Evolutionary conservation across 1,140 invertebrate species (phyloP).

Genomic region (Ceratosolen fusciceps): DNA sequence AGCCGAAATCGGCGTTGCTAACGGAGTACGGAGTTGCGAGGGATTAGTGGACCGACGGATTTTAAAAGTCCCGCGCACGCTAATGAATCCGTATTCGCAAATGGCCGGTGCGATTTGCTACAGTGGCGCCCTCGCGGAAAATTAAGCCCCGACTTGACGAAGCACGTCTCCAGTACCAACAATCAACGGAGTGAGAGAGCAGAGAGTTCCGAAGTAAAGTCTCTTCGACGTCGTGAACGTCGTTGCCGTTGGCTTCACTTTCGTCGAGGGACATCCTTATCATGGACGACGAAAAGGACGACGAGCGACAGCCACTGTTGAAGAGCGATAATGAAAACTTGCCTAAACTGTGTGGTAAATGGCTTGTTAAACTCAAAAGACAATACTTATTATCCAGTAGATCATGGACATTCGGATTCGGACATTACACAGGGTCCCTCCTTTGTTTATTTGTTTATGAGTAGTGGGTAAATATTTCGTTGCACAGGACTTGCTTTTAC

Average conservation of each 20-base stretch:
- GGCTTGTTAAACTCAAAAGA: neutral
- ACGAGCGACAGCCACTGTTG: conserved; percentile 70
- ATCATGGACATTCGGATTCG: neutral
- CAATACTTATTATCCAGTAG: neutral
- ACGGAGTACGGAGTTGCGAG: too few relatives aligned
- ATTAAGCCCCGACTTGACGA: neutral
- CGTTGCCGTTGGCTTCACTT: conserved; percentile 4
- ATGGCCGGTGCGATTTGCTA: too few relatives aligned
- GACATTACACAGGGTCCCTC: neutral
- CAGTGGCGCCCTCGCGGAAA: neutral
- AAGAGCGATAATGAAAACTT: conserved; percentile 56
- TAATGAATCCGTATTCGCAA: too few relatives aligned
- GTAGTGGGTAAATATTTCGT: conserved; percentile 1
- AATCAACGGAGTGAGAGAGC: neutral
- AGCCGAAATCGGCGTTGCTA: too few relatives aligned
- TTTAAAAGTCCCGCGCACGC: too few relatives aligned
- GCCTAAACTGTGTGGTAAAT: conserved; percentile 39
- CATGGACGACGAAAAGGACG: conserved; percentile 70
- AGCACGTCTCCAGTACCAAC: conserved; percentile 7
- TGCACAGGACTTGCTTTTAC: neutral
- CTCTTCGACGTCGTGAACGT: conserved; percentile 14
- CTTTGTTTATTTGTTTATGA: conserved; percentile 34
- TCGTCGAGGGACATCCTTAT: conserved; percentile 33
- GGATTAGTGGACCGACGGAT: too few relatives aligned
- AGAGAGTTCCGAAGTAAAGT: neutral